Base-by-base conservation (phyloP, 1,140 invertebrate genomes). In the Drosophila santomea region DNA sequence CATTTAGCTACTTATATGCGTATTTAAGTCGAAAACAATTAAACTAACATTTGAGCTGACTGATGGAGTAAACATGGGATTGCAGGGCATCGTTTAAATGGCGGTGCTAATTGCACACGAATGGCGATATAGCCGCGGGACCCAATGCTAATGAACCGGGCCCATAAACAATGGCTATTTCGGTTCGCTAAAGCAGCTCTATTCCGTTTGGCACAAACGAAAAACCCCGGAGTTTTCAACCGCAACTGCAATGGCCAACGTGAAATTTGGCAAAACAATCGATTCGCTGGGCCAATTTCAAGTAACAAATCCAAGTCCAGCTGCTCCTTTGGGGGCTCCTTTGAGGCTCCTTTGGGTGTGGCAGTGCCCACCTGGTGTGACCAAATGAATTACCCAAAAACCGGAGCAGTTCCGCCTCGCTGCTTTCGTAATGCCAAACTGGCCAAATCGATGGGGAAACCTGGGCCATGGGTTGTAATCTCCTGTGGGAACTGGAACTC, bases 41-140 rank as follows among this genome's bases (percentile, higher is more conserved):
- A 75, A 75, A 75, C 54, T 64, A 57, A 57, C 73, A 75, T 75
- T 75, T 74, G n/a, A 20, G 28, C 20, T 43, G 52, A 64, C 39
- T 44, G 45, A 75, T 74, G 60, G 60, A 17, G 41, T 75, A 75
- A 75, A 75, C 73, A 75, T 44, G 39, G 48, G 15, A 17, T 41
- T 47, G 41, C 55, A 38, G 17, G 38, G 38, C 50, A 72, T 57
- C 61, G 67, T 61, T 76, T 72, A 61, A 84, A 83, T 84, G 64
- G 64, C 58, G 48, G 80, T 66, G 81, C 62, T 83, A 83, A 83
- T 83, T 83, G 76, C 80, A 57, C 47, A 58, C 25, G 51, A 43
- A 38, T 28, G 36, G 44, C 11, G 11, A n/a, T 43, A 11, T 23
- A 36, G 45, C 56, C 6, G 23, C 55, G 64, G 39, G 63, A 52